Evolutionary conservation across 2,113 vertebrate species (phyloP).

Genomic region (Tragelaphus buxtoni): DNA sequence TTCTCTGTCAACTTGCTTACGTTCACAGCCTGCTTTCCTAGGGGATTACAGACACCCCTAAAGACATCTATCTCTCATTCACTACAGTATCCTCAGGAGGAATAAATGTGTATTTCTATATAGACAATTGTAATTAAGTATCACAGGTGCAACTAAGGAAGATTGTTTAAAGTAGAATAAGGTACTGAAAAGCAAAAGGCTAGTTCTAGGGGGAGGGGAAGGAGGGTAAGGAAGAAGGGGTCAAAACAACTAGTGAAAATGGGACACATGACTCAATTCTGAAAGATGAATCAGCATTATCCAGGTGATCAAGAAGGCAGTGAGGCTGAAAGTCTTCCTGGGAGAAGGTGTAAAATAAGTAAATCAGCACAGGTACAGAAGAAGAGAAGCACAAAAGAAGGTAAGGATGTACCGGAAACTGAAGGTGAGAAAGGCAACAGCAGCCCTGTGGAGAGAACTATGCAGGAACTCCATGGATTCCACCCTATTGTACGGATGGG

Average conservation of each 20-base stretch:
- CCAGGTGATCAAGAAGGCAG: background rate
- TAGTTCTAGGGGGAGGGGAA: background rate
- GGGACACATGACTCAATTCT: background rate
- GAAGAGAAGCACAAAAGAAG: background rate
- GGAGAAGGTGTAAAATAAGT: background rate
- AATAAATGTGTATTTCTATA: background rate
- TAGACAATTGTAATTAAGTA: background rate
- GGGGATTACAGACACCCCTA: background rate
- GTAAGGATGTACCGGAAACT: background rate
- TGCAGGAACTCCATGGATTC: background rate
- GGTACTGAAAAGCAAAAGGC: background rate
- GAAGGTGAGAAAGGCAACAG: background rate
- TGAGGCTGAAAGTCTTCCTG: background rate
- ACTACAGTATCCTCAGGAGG: background rate
- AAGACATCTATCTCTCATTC: background rate
- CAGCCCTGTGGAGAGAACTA: background rate
- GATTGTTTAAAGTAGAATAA: background rate
- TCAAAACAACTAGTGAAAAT: background rate
- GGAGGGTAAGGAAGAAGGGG: background rate
- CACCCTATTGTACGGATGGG: background rate
- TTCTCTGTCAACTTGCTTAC: background rate
- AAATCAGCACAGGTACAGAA: background rate
- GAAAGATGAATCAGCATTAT: background rate
- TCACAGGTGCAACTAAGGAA: background rate
- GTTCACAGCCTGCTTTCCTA: background rate